Base-by-base conservation (phyloP, 2,113 vertebrate genomes). In the Otocyon megalotis region DNA sequence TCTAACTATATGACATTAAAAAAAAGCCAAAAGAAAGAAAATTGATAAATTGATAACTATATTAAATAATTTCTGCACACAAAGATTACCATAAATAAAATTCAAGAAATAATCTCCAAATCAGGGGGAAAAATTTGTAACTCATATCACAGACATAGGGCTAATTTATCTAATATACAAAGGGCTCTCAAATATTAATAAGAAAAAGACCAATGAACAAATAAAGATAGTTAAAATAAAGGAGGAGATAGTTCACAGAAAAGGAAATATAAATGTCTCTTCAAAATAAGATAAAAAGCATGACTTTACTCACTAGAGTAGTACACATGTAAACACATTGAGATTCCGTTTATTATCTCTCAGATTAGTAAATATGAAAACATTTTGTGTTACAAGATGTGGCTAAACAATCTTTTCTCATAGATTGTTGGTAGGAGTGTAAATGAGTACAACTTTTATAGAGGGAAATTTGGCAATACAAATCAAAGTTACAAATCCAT, bases 91-190 rank as follows among this genome's bases (percentile, higher is more conserved):
- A 48, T 35, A 58, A 90, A 43, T 63, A 77, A 85, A 80, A 72
- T 93, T 86, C 43, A 95, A 81, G 72, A 90, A 86, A 74, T 69
- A 74, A 71, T 65, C 24, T 63, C 37, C 12, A 77, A 80, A 63
- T 56, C 14, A 82, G 15, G 72, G 43, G 69, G 37, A 88, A 79
- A 80, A 83, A 60, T 94, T 91, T 83, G 43, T 28, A 77, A 30
- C 12, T 76, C 35, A 3, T 43, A 26, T 50, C 32, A 53, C 4
- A 76, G 19, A 24, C 48, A n/a, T 17, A 72, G 20, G 82, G 28
- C 19, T 89, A 37, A 83, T 72, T 82, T 77, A 83, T 15, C 20
- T 79, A 77, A 83, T 71, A 35, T 19, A 54, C 48, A 37, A 54
- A 72, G 37, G 54, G 35, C 35, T 88, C 35, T 63, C 43, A 35